Conservation (phyloP, 1,140 invertebrate genomes). For the Drosophila mauritiana region DNA sequence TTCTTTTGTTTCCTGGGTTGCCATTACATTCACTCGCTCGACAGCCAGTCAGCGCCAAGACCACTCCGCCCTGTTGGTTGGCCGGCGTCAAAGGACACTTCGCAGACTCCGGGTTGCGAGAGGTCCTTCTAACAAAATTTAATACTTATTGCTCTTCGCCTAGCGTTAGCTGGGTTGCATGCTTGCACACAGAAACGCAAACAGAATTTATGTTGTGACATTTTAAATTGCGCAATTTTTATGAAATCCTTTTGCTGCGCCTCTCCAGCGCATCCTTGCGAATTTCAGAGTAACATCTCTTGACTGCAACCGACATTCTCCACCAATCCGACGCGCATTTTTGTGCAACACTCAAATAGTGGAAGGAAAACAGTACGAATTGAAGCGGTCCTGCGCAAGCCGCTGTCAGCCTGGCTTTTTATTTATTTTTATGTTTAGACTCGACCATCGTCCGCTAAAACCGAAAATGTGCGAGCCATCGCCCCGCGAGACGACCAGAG, state of each 20-base stretch:
- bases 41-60: constrained; percentile 73
- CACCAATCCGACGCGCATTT: constrained; percentile 62
- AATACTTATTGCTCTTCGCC: constrained; percentile 75
- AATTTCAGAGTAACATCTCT: constrained; percentile 17
- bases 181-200: constrained; percentile 80
- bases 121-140: constrained; percentile 80
- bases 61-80: constrained; percentile 40
- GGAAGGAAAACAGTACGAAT: constrained; percentile 15
- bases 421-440: constrained; percentile 82
- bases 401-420: constrained; percentile 70
- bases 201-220: constrained; percentile 84
- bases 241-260: constrained; percentile 82
- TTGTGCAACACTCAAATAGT: constrained; percentile 62
- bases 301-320: constrained; percentile 69
- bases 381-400: constrained; percentile 60
- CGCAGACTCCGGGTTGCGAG: constrained; percentile 37
- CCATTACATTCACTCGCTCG: constrained; percentile 71
- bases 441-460: constrained; percentile 57
- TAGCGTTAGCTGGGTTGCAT: constrained; percentile 46
- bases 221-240: constrained; percentile 85
- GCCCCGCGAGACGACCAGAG: constrained; percentile 46
- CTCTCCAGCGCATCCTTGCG: constrained; percentile 51
- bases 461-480: constrained; percentile 49
- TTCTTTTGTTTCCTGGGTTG: constrained; percentile 67
- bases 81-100: constrained; percentile 67